phyloP scores from a whole-genome alignment of 2,113 vertebrate species.

The Prionailurus bengalensis region DNA sequence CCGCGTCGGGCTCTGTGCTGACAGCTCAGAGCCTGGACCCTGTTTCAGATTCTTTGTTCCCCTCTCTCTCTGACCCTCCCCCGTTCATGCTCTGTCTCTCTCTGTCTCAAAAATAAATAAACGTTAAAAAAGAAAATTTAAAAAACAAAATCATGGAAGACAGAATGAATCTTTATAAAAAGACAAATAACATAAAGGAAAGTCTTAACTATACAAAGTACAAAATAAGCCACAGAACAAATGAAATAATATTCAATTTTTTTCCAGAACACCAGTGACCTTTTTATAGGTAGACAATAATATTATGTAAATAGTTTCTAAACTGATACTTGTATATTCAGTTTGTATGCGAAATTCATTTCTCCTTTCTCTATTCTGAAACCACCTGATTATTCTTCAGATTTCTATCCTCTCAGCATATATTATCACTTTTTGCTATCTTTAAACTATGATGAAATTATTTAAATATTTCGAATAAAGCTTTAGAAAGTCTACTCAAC shows the following conservation, averaged over 20 bases:
- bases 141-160: not conserved
- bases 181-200: not conserved
- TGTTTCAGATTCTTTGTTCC: too few species aligned
- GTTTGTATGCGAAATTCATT: slow-evolving; percentile 36
- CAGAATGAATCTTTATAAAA: slow-evolving; percentile 1
- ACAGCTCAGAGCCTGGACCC: too few species aligned
- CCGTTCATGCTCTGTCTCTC: too few species aligned
- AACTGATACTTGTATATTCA: not conserved
- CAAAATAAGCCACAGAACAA: not conserved
- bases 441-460: slow-evolving; percentile 18
- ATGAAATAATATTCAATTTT: slow-evolving; percentile 10
- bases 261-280: slow-evolving; percentile 34
- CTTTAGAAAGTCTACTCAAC: not conserved
- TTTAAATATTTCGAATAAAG: not conserved
- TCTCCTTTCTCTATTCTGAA: slow-evolving; percentile 24
- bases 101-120: too few species aligned
- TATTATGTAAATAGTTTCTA: slow-evolving; percentile 10
- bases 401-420: not conserved
- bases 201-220: slow-evolving; percentile 42
- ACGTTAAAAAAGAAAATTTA: too few species aligned
- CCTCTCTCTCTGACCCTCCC: too few species aligned
- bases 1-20: too few species aligned
- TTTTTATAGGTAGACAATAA: slow-evolving; percentile 50
- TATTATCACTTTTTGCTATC: not conserved
- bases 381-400: slow-evolving; percentile 43